These are phyloP conservation scores for Sebastes steindachneri DNA, from an alignment of 2,797 vertebrate species.

Conservation along the genomic window DNA sequence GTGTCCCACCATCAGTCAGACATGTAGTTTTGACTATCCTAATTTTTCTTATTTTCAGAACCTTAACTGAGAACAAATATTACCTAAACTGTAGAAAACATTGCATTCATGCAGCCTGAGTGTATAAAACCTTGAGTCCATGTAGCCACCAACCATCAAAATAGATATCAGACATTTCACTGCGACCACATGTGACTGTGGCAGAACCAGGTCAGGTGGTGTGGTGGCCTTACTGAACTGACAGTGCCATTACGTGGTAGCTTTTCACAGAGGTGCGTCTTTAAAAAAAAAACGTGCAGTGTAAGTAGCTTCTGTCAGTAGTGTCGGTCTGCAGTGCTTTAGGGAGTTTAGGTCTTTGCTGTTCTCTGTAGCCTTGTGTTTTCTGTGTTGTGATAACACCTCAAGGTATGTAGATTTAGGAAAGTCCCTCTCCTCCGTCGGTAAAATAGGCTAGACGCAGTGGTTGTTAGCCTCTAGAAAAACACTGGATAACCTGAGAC, in stretches of 20 bases:
- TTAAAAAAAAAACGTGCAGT: conserved; percentile 55
- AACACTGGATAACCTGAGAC: conserved; percentile 67
- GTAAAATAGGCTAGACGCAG: conserved; percentile 41
- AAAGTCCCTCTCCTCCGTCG: conserved; percentile 28
- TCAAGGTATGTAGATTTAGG: conserved; percentile 62
- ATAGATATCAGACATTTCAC: conserved; percentile 4
- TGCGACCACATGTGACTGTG: conserved; percentile 42
- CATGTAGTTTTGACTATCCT: background rate
- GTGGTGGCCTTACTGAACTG: conserved; percentile 65
- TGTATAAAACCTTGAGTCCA: conserved; percentile 27
- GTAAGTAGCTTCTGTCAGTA: conserved; percentile 69
- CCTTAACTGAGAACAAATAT: conserved; percentile 22
- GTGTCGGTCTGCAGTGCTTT: conserved; percentile 58
- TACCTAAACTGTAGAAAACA: conserved; percentile 47
- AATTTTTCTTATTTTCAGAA: conserved; percentile 7
- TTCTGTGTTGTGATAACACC: conserved; percentile 60
- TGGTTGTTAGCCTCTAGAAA: conserved; percentile 50
- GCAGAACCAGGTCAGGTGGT: conserved; percentile 31
- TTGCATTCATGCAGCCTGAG: conserved; percentile 31
- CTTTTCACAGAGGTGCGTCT: conserved; percentile 39
- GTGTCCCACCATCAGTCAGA: conserved; percentile 7
- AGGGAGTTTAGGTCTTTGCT: conserved; percentile 61
- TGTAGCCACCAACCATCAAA: conserved; percentile 43
- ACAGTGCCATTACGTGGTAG: conserved; percentile 57
- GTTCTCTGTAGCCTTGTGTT: conserved; percentile 71